Conservation (phyloP, 1,140 invertebrate species). For the Macrobrachium rosenbergii region DNA sequence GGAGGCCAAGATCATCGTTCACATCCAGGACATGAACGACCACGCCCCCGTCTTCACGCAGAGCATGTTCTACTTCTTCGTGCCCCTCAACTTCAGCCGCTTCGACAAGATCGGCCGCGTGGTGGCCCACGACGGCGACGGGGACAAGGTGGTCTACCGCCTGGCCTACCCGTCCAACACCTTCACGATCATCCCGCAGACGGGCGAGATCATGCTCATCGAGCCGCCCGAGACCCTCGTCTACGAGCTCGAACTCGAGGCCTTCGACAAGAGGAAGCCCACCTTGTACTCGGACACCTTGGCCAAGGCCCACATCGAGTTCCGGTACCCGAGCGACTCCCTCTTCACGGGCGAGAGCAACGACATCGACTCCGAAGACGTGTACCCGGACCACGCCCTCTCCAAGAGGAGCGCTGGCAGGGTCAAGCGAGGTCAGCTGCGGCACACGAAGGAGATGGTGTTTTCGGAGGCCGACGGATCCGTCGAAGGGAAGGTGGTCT, state of each 20-base stretch:
- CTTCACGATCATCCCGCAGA: slow-evolving; percentile 90
- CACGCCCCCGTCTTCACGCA: slow-evolving; percentile 87
- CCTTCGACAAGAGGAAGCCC: slow-evolving; percentile 84
- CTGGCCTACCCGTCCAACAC: slow-evolving; percentile 83
- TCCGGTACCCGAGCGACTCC: slow-evolving; percentile 74
- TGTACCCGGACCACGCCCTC: slow-evolving; percentile 68
- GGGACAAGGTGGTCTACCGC: slow-evolving; percentile 87
- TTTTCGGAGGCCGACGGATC: slow-evolving; percentile 92
- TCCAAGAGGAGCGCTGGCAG: slow-evolving; percentile 79
- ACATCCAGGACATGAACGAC: slow-evolving; percentile 89
- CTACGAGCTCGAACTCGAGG: slow-evolving; percentile 78
- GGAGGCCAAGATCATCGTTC: slow-evolving; percentile 75
- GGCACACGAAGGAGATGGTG: slow-evolving; percentile 92
- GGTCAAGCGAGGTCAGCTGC: slow-evolving; percentile 84
- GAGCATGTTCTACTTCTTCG: slow-evolving; percentile 82
- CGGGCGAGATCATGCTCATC: slow-evolving; percentile 86
- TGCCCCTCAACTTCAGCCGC: slow-evolving; percentile 77
- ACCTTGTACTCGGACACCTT: slow-evolving; percentile 78
- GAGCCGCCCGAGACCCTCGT: slow-evolving; percentile 70
- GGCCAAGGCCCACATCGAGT: slow-evolving; percentile 82
- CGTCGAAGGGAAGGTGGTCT: slow-evolving; percentile 87
- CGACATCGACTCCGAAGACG: slow-evolving; percentile 68
- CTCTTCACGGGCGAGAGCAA: slow-evolving; percentile 73
- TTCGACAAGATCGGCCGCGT: slow-evolving; percentile 87
- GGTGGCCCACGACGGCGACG: slow-evolving; percentile 85